Conservation (phyloP, 2,888 invertebrate species). For the Pogonocherus hispidulus region DNA sequence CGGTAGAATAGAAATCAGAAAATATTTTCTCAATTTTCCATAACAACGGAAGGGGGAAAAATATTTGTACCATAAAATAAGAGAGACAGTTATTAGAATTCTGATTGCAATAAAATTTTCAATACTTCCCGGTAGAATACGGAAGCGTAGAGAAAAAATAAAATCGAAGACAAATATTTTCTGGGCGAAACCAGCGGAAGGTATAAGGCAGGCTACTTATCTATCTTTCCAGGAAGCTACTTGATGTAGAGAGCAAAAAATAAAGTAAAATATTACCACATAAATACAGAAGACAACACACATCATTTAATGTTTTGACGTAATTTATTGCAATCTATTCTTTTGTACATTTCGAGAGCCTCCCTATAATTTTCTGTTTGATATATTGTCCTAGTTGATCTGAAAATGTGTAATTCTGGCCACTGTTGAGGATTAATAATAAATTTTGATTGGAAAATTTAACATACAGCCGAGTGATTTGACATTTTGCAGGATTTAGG, state of each 20-base stretch:
- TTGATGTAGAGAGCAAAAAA: constrained; percentile 30
- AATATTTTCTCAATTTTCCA: too few relatives aligned
- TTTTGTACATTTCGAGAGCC: constrained; percentile 6
- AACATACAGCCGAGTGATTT: too few relatives aligned
- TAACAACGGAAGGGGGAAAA: too few relatives aligned
- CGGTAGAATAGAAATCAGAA: too few relatives aligned
- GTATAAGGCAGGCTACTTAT: constrained; percentile 17
- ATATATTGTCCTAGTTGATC: not conserved
- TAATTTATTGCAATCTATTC: constrained; percentile 23
- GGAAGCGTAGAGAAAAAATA: constrained; percentile 2
- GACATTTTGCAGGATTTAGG: too few relatives aligned
- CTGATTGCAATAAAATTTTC: too few relatives aligned
- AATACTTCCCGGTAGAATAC: too few relatives aligned
- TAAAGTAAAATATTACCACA: constrained; percentile 28
- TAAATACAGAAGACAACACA: constrained; percentile 26
- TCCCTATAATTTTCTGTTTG: not conserved
- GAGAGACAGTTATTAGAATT: too few relatives aligned
- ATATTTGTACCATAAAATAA: too few relatives aligned
- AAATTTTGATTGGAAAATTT: not conserved
- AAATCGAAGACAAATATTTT: not conserved
- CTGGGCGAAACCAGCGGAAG: not conserved
- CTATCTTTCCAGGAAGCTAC: constrained; percentile 23
- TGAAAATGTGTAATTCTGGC: constrained; percentile 3
- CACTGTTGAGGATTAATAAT: not conserved
- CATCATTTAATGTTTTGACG: constrained; percentile 25